Base-by-base conservation (phyloP, 2,797 vertebrate genomes). In the Leptodactylus fallax region DNA sequence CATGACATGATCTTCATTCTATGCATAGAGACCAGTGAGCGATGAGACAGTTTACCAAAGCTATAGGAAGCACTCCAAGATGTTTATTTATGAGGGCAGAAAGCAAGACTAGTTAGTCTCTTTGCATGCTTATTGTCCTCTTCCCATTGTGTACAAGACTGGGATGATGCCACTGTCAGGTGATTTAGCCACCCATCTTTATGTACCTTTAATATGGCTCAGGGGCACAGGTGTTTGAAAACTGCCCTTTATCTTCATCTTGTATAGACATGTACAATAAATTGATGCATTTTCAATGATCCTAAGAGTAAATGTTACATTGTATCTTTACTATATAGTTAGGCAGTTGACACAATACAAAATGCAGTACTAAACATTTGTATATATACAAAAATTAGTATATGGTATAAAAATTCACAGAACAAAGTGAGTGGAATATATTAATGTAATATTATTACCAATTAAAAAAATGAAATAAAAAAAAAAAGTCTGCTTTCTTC, bases 1-100 rank as follows among this genome's bases (percentile, higher is more conserved):
- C 74, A 84, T 58, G 74, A 61, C 81, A 71, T 84, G 74, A 76
- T 84, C 74, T 56, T 79, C 71, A 88, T 88, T 84, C 81, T 69
- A 21, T 60, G 51, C 63, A 84, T 79, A 67, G 56, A 85, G 83
- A 65, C 67, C 56, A 77, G 58, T 58, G 69, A 82, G 67, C 76
- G 51, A 83, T 67, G 58, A 83, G 74, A 78, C 86, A 65, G 63
- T 78, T 87, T 51, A 58, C 60, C 47, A 82, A 87, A 63, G 36
- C 72, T 76, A 81, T 81, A 63, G 56, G 60, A 81, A 81, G 19
- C 79, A 23, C 36, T 60, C 61, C 72, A 74, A 61, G 36, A 88
- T 71, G 63, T 79, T 72, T 72, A 84, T 88, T 82, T 88, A 88
- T 84, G 36, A 69, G 16, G 53, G 45, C 23, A 69, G 55, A 58